Evolutionary conservation across 1,140 invertebrate species (phyloP), one percentile per base, ranked within the genome.

Genomic region (Drosophila parvula): DNA sequence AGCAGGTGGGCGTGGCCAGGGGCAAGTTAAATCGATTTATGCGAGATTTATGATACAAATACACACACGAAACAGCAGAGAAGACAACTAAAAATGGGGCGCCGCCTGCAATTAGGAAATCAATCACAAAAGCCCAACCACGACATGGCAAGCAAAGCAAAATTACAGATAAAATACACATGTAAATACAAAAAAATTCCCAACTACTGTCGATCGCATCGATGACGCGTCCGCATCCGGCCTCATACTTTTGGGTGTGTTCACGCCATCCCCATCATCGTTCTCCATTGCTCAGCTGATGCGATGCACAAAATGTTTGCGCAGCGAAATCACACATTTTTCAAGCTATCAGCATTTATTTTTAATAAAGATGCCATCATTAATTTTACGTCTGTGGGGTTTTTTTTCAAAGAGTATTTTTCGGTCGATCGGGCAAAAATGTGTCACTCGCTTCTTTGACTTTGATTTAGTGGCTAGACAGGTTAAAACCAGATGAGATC

Each of bases 391-490:
- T 60, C 30, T 53, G 28, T 80, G 45, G 65, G 41, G 38, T 40
- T 68, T 55, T 16, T 38, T 27, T 64, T 56, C 51, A 32, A 55
- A 57, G 47, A 50, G 48, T 59, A 34, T 83, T 78, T 81, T 58
- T 73, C 64, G 75, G 53, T 14, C 60, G 74, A 81, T 65, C 65
- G 34, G 55, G 55, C 48, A 71, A 83, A 88, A 89, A 84, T 89
- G 84, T 89, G 84, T 89, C 84, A 89, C 64, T 90, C 65, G 84
- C 63, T 79, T 89, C 85, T 89, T 89, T 73, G 81, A 71, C 84
- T 89, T 89, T 89, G 84, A 89, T 89, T 84, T 90, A 89, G 85
- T 89, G 84, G 84, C 84, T 84, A 89, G 84, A 90, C 84, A 89
- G 84, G 84, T 89, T 89, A 89, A 89, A 68, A 81, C 78, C 57